Evolutionary conservation across 2,797 vertebrate genomes (phyloP), one percentile per base, ranked within the genome.

Genomic region (Smutsia temminckii): DNA sequence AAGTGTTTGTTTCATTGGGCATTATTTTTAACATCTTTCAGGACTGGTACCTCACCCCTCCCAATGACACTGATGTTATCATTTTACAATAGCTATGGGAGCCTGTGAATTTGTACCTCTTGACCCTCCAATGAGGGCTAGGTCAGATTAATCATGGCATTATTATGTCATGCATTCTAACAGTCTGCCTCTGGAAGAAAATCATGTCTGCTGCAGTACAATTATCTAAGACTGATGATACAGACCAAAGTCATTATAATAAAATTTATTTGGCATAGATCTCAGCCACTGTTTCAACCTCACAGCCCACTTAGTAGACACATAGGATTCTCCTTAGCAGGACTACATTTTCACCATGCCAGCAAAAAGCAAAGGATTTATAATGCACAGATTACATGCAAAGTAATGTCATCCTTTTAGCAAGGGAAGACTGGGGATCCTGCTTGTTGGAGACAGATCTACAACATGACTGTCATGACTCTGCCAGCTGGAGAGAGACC

Each of bases 221-320:
- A 97, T 95, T 96, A 87, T 75, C 80, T 93, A 95, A 97, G 94
- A 97, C 95, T 81, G 79, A 85, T 75, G 86, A 96, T 89, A 97
- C 91, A 79, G 78, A 59, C 66, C 92, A 57, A 85, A 88, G 74
- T 69, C 59, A 63, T 91, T 68, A 72, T n/a, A 51, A 91, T 89
- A 77, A 85, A 85, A 89, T 94, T 77, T 79, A 86, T 75, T 95
- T 96, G 89, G 75, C 85, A 94, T 21, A 85, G 75, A 84, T 90
- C 81, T 80, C 14, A 10, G 46, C 59, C 32, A 57, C n/a, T 42
- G 59, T 64, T 85, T 46, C 72, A 77, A 71, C 21, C 75, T 95
- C 74, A 34, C 40, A 29, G 78, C 46, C 57, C 57, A 93, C 72
- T 89, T 94, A 71, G 68, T 16, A 85, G 81, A 81, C 59, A 87